Conservation (phyloP, 2,888 invertebrate species). For the Microdon myrmicae region DNA sequence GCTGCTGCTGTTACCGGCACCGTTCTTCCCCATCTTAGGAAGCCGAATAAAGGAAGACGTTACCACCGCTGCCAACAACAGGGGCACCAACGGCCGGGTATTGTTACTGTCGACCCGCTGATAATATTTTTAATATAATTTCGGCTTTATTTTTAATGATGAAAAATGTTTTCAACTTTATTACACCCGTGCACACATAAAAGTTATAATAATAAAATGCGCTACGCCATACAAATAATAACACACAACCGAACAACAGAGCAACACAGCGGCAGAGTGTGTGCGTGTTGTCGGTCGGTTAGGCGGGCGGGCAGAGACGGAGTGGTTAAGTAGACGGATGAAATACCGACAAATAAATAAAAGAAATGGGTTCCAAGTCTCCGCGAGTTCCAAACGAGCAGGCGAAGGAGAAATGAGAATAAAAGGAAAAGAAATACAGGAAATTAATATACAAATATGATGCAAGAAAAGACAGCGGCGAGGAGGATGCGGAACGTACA, state of each 20-base stretch:
- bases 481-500: too few species aligned
- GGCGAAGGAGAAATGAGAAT: constrained; percentile 24
- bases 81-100: too few species aligned
- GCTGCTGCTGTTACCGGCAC: constrained; percentile 2
- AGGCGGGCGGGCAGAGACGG: not conserved
- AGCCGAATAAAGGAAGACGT: constrained; percentile 14
- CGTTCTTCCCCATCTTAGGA: constrained; percentile 34
- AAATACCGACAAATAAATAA: constrained; percentile 50
- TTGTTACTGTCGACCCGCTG: constrained; percentile 33
- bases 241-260: constrained; percentile 25
- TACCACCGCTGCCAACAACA: too few species aligned
- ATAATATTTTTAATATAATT: constrained; percentile 53
- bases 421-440: constrained; percentile 17
- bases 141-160: constrained; percentile 53
- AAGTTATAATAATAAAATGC: constrained; percentile 50
- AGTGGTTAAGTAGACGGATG: constrained; percentile 10
- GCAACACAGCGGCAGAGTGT: too few species aligned
- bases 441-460: too few species aligned
- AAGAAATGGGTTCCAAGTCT: constrained; percentile 33
- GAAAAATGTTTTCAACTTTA: constrained; percentile 53
- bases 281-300: too few species aligned
- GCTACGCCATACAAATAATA: constrained; percentile 49
- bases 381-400: constrained; percentile 22
- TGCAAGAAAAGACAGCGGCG: constrained; percentile 9
- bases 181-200: constrained; percentile 51